Evolutionary conservation across 2,888 invertebrate species (phyloP), one percentile per base, ranked within the genome.

Genomic region (Aradus depressus): DNA sequence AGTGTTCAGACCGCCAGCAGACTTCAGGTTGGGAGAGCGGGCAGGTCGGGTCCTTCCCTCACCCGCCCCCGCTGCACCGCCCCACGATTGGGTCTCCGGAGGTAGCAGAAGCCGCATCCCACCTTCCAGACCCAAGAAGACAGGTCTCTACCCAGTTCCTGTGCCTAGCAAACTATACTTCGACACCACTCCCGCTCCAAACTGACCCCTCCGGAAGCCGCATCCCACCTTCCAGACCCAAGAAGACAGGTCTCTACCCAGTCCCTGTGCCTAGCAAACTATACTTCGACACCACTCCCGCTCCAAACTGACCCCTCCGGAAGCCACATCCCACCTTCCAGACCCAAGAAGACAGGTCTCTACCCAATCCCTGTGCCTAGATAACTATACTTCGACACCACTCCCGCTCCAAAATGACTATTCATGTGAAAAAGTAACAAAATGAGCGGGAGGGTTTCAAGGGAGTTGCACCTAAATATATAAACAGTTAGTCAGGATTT

Each of bases 351-450:
- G 8, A 50, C 52, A n/a, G 55, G 52, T 3, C n/a, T 50, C 19
- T 60, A 60, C 50, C 56, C 57, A 16, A 55, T 60, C 35, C 60
- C 60, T 6, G 55, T 57, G 45, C 60, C 60, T 10, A 51, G 54
- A 16, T 59, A 55, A 49, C 53, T 60, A 10, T 61, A 57, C 48
- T 58, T 58, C 43, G 61, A 61, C 43, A 45, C 50, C 22, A 45
- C 45, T 38, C 50, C 52, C 47, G 25, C 47, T 47, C 47, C 47
- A 37, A 16, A 38, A 26, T 47, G 21, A 47, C 18, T 32, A 16
- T 35, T n/a, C n/a, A n/a, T n/a, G n/a, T n/a, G n/a, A n/a, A n/a
- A n/a, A n/a, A n/a, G n/a, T n/a, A n/a, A n/a, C n/a, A n/a, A n/a
- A n/a, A n/a, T n/a, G n/a, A n/a, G n/a, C n/a, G n/a, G n/a, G n/a